Percentiles rank a stretch among this genome's conserved stretches.
phyloP scores from a whole-genome alignment of 1,140 invertebrate species.

The Geopemphigus sp. region DNA sequence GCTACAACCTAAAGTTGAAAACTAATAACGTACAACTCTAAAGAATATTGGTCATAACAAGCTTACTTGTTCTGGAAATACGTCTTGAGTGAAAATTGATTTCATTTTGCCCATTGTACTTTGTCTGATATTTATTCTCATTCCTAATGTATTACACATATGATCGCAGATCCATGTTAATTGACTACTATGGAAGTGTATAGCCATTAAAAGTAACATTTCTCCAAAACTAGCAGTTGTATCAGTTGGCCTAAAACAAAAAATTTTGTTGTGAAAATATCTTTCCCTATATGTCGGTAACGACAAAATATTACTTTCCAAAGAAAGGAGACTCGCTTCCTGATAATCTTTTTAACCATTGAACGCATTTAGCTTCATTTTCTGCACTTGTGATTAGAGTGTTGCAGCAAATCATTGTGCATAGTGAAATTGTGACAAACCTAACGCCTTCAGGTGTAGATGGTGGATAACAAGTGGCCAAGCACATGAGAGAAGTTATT shows the following conservation, averaged over 20 bases:
- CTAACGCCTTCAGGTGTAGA: slow-evolving; percentile 83
- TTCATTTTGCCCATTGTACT: slow-evolving; percentile 90
- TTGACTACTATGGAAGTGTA: slow-evolving; percentile 95
- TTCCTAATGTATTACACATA: slow-evolving; percentile 89
- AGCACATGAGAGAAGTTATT: slow-evolving; percentile 74
- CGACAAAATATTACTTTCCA: slow-evolving; percentile 45
- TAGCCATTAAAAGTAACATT: slow-evolving; percentile 92
- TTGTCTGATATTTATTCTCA: slow-evolving; percentile 89
- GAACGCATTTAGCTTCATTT: slow-evolving; percentile 84
- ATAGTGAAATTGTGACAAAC: slow-evolving; percentile 89
- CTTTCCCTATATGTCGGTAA: neutral
- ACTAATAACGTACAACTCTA: neutral
- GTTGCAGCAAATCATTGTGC: slow-evolving; percentile 92
- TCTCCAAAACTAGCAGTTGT: slow-evolving; percentile 88
- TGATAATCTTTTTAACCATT: slow-evolving; percentile 88
- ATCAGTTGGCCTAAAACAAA: slow-evolving; percentile 64
- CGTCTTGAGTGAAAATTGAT: slow-evolving; percentile 93
- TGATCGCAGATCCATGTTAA: slow-evolving; percentile 86
- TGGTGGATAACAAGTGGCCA: slow-evolving; percentile 87
- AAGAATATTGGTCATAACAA: neutral
- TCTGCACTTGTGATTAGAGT: slow-evolving; percentile 73
- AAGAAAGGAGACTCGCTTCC: slow-evolving; percentile 50
- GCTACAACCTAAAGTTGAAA: slow-evolving; percentile 74
- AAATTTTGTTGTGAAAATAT: neutral
- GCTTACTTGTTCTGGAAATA: slow-evolving; percentile 90